Conservation (phyloP, 30 jellyfish, hydroid and myxozoan genomes). For the Cassiopea andromeda region DNA sequence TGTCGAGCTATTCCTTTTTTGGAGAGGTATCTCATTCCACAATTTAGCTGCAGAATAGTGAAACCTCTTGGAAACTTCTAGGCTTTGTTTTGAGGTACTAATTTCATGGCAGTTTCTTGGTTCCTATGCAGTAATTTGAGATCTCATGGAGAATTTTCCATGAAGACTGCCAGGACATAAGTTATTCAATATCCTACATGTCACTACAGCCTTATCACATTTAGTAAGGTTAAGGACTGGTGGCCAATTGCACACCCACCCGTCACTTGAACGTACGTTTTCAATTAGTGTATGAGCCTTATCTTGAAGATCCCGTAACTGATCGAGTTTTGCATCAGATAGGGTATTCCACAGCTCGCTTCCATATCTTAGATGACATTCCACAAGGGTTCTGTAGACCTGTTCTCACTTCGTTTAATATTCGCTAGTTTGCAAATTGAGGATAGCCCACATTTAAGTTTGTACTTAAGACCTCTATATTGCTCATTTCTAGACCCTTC, state of each 20-base stretch:
- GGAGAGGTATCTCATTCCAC: conserved; percentile 11
- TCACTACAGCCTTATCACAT: conserved; percentile 3
- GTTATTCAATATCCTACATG: neutral
- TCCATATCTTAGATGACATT: neutral
- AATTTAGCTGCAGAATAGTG: conserved; percentile 3
- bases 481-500: neutral
- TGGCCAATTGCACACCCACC: neutral
- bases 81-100: neutral
- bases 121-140: neutral
- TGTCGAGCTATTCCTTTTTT: conserved; percentile 13
- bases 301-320: neutral
- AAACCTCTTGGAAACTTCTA: neutral
- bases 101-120: neutral
- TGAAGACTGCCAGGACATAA: neutral
- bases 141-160: neutral
- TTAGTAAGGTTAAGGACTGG: neutral
- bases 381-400: conserved; percentile 1
- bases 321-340: neutral
- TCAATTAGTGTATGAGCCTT: neutral
- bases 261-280: neutral
- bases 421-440: neutral
- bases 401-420: neutral
- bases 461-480: neutral
- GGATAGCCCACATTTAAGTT: conserved; percentile 1
- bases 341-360: neutral